These are phyloP conservation scores for Muscicapa striata DNA, from an alignment of 2,797 vertebrate species.

Conservation along the genomic window DNA sequence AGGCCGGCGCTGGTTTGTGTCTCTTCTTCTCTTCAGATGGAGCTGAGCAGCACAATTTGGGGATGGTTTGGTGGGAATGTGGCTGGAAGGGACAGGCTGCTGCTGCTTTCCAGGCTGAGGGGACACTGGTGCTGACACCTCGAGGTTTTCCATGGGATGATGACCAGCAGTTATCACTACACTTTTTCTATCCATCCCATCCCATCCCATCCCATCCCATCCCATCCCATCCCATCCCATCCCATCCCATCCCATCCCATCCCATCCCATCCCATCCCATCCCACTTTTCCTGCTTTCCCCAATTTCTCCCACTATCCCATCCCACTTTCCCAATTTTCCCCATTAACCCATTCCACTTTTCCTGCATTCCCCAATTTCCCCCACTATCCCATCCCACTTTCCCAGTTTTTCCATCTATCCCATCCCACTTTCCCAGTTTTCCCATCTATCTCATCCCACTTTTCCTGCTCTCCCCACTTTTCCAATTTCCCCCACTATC, in stretches of 20 bases:
- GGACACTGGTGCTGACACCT: accelerated
- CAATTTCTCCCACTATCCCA: too few relatives aligned
- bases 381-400: too few relatives aligned
- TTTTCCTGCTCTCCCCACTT: background rate
- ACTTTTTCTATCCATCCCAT: background rate
- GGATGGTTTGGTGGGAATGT: background rate
- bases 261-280: too few relatives aligned
- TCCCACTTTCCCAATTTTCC: too few relatives aligned
- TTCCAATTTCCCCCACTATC: background rate
- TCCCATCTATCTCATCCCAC: too few relatives aligned
- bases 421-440: too few relatives aligned
- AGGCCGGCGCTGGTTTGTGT: background rate
- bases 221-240: too few relatives aligned
- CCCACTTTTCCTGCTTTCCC: too few relatives aligned
- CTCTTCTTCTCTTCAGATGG: background rate
- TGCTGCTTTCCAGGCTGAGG: background rate
- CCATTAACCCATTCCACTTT: too few relatives aligned
- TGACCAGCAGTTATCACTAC: background rate
- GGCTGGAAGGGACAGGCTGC: background rate
- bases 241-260: too few relatives aligned
- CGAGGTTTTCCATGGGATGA: background rate
- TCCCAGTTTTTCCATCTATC: too few relatives aligned
- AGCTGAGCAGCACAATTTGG: accelerated
- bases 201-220: background rate
- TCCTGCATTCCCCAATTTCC: too few relatives aligned